These are phyloP conservation scores for Epinotia nisella DNA, from an alignment of 2,888 invertebrate genomes.

Conservation along the genomic window DNA sequence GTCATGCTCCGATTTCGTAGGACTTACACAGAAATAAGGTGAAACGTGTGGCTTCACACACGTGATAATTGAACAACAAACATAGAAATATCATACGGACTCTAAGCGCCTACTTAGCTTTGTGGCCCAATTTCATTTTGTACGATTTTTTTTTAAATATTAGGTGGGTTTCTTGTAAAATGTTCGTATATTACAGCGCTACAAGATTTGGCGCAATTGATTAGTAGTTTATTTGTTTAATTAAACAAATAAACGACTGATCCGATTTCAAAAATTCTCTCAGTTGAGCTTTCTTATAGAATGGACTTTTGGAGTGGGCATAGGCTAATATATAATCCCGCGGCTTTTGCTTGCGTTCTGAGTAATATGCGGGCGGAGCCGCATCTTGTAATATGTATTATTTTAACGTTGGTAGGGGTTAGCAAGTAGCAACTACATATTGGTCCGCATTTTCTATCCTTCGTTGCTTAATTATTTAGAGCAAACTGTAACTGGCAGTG, in stretches of 20 bases:
- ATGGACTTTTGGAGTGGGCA: no score
- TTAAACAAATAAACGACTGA: not conserved
- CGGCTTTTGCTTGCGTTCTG: no score
- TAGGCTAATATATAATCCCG: no score
- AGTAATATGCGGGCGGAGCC: no score
- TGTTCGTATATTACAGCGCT: not conserved
- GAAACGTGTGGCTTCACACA: slow-evolving; percentile 50
- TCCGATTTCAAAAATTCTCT: no score
- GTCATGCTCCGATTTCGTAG: slow-evolving; percentile 71
- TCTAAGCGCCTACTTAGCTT: slow-evolving; percentile 30
- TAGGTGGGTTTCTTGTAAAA: not conserved
- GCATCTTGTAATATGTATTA: no score
- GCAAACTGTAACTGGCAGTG: slow-evolving; percentile 5
- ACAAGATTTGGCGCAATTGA: no score
- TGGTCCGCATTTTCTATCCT: not conserved
- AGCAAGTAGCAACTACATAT: not conserved
- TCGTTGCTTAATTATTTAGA: slow-evolving; percentile 11
- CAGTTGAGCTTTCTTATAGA: no score
- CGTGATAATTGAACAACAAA: slow-evolving; percentile 65
- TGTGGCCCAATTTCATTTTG: not conserved
- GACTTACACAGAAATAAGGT: slow-evolving; percentile 62
- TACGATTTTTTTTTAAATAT: not conserved
- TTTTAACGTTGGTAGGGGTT: not conserved
- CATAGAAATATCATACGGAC: slow-evolving; percentile 41
- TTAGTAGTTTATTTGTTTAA: no score